Evolutionary conservation across 2,797 vertebrate genomes (phyloP), one percentile per base, ranked within the genome.

Genomic region (Tragopan temminckii): DNA sequence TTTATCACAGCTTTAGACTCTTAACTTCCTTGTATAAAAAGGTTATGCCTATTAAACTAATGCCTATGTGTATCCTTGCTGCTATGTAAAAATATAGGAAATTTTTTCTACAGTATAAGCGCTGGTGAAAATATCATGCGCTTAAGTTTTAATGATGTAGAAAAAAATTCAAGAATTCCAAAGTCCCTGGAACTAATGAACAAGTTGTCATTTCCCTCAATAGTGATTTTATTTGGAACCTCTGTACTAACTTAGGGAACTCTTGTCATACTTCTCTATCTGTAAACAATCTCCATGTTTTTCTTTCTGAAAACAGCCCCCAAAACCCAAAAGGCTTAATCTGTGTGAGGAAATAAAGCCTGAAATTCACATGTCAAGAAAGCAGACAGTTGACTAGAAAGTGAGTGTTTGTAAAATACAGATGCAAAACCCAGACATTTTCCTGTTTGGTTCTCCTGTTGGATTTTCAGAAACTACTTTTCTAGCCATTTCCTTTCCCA

Each of bases 401-500:
- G 76, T 67, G 55, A 36, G 23, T 94, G 79, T 97, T 97, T 97
- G 94, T 97, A 93, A 97, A 97, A 96, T 90, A 94, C 82, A 85
- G 85, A 93, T 95, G 82, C 66, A 93, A 97, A 97, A 36, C 67
- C 91, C 97, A 97, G 96, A 97, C 91, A 43, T 90, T 97, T 97
- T 97, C 96, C 96, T 96, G 78, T 93, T 97, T 96, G 69, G 11
- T 97, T 94, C 93, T 94, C 86, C 93, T 97, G 87, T 70, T 93
- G 96, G 94, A 93, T 96, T 89, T 96, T 96, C 93, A 97, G 95
- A 97, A 97, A 94, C 89, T 88, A 86, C 89, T 96, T 97, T 97
- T 95, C 96, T 97, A 97, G 91, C 50, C 70, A 94, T 97, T 97
- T 87, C 92, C 92, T 87, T 93, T 78, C 93, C 91, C 93, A 95